Evolutionary conservation across 2,888 invertebrate species (phyloP), one percentile per base, ranked within the genome.

Genomic region (Siphlonurus alternatus): DNA sequence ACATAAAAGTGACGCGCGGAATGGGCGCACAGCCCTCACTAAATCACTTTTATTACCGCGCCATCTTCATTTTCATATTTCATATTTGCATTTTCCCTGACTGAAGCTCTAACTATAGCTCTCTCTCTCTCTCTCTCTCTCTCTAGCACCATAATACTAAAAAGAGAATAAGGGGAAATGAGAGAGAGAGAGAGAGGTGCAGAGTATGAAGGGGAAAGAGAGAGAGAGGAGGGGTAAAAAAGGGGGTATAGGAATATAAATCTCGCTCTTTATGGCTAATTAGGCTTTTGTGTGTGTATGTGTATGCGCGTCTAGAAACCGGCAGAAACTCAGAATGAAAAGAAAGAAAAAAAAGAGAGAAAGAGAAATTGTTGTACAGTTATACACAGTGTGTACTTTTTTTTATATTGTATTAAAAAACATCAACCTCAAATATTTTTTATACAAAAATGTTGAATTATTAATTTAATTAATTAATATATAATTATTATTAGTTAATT

Each of bases 31-130:
- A 81, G 85, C 84, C 84, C 82, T 83, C 81, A 81, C 80, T 85
- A 84, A 84, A 85, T 85, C 85, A 84, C 83, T 85, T 85, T 85
- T 85, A 85, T 85, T 84, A 84, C 84, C 56, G 82, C 83, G 78
- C 80, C 81, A 81, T 82, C 82, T 82, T 81, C 81, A 81, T 81
- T 81, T 81, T 81, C 81, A 81, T 81, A 81, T 81, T 78, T 79
- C 79, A 79, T 78, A 79, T 79, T 79, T 79, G 79, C 79, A 79
- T 79, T 79, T 79, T 78, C 78, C 65, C 66, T 65, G 66, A 63
- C 66, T 65, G 60, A 62, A 65, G 66, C 64, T 53, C 62, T 60
- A 61, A 61, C 64, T 23, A 59, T 20, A 67, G 54, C 63, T 63
- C 61, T 65, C 65, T 63, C 68, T 67, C 68, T 66, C 67, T 68